Percentiles rank a stretch among this genome's conserved stretches.
Evolutionary conservation across 2,797 vertebrate species (phyloP).

Genomic region (Telmatherina bonti): DNA sequence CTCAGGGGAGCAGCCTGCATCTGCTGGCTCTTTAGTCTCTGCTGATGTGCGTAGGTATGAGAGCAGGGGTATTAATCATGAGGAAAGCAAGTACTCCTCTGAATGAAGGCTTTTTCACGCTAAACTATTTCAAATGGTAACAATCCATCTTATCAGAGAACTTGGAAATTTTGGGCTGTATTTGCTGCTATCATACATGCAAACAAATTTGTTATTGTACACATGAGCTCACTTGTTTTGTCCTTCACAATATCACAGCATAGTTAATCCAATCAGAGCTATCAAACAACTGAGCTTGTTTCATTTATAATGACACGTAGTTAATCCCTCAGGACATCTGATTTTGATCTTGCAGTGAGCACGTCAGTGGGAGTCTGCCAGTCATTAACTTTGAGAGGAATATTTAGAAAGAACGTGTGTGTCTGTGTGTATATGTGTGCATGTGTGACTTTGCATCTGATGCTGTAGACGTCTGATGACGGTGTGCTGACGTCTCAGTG

Average conservation of each 20-base stretch:
- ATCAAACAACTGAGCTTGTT: constrained; percentile 44
- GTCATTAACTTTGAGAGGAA: constrained; percentile 52
- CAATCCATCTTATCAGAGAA: constrained; percentile 39
- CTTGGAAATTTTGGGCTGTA: constrained; percentile 19
- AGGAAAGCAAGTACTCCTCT: constrained; percentile 38
- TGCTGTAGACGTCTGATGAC: constrained; percentile 70
- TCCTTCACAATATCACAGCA: constrained; percentile 24
- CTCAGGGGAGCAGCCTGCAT: constrained; percentile 52
- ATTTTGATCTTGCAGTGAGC: constrained; percentile 47
- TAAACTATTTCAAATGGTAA: constrained; percentile 28
- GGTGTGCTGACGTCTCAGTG: constrained; percentile 73
- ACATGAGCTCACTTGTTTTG: constrained; percentile 32
- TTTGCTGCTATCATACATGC: not conserved
- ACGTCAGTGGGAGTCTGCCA: constrained; percentile 43
- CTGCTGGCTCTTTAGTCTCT: constrained; percentile 52
- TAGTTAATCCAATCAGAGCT: constrained; percentile 46
- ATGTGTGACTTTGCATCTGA: constrained; percentile 24
- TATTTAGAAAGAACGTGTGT: constrained; percentile 35
- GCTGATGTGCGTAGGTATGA: constrained; percentile 19
- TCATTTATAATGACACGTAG: constrained; percentile 43
- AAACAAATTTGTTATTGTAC: constrained; percentile 1
- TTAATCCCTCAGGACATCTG: constrained; percentile 58
- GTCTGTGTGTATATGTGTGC: constrained; percentile 19
- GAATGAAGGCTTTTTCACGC: constrained; percentile 46
- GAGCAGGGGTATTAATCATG: constrained; percentile 35